phyloP scores from a whole-genome alignment of 2,888 invertebrate genomes.

The Eilema griseolum region DNA sequence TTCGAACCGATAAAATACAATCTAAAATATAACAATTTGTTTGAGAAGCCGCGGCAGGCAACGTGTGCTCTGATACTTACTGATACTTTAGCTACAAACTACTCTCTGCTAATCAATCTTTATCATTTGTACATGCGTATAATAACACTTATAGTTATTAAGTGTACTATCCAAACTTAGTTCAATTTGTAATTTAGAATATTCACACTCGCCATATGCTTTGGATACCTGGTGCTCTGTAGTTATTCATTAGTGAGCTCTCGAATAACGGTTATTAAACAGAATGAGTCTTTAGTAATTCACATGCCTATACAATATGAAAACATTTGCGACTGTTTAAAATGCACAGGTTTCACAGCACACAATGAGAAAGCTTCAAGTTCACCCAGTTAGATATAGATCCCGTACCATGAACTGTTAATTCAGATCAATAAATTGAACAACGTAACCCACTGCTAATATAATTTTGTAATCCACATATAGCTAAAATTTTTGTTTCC shows the following conservation, averaged over 20 bases:
- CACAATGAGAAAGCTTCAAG: slow-evolving; percentile 53
- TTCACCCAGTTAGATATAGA: slow-evolving; percentile 30
- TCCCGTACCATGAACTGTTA: no score
- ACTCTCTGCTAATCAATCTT: slow-evolving; percentile 81
- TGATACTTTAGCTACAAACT: slow-evolving; percentile 66
- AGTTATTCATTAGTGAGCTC: slow-evolving; percentile 18
- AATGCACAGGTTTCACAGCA: slow-evolving; percentile 36
- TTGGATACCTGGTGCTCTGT: slow-evolving; percentile 29
- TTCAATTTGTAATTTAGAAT: slow-evolving; percentile 80
- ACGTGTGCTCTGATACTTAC: slow-evolving; percentile 55
- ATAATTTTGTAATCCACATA: no score
- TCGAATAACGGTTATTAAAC: not conserved
- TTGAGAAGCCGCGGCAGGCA: slow-evolving; percentile 67
- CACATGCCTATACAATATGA: slow-evolving; percentile 59
- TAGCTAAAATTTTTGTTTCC: no score
- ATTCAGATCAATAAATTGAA: no score
- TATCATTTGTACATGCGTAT: slow-evolving; percentile 82
- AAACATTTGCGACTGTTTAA: slow-evolving; percentile 47
- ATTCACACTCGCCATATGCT: slow-evolving; percentile 38
- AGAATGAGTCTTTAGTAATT: slow-evolving; percentile 34
- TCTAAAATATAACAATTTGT: slow-evolving; percentile 82
- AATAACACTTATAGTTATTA: slow-evolving; percentile 78
- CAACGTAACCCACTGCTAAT: no score
- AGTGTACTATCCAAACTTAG: slow-evolving; percentile 71
- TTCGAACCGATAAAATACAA: slow-evolving; percentile 80